A percentile compares a stretch with the other conserved stretches of the same genome.
phyloP scores from a whole-genome alignment of 2,888 invertebrate genomes.

The Odontothrips loti region DNA sequence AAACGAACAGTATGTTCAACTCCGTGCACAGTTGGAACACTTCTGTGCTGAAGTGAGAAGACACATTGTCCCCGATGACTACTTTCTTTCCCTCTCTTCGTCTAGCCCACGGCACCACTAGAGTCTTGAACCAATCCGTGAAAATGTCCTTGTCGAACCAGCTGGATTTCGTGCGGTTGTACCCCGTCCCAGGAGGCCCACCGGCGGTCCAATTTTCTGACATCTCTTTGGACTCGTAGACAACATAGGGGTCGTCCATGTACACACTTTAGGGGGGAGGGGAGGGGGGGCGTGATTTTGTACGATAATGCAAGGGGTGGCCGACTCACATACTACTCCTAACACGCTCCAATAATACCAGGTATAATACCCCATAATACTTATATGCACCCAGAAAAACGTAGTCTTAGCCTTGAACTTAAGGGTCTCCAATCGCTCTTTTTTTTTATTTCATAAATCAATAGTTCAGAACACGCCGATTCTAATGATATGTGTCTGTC shows the following conservation, averaged over 20 bases:
- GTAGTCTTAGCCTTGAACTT: no score
- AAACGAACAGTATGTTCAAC: background rate
- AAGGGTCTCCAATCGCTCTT: no score
- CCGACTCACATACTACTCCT: no score
- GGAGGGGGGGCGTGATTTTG: no score
- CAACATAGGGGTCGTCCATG: slow-evolving; percentile 16
- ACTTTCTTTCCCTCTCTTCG: background rate
- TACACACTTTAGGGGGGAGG: no score
- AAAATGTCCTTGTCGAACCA: slow-evolving; percentile 7
- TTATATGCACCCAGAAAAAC: no score
- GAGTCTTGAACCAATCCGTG: background rate
- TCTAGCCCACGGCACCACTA: background rate
- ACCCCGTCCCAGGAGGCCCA: background rate
- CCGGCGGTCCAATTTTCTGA: background rate
- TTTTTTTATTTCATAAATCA: no score
- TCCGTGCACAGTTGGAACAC: background rate
- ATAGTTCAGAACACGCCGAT: no score
- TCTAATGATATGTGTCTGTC: no score
- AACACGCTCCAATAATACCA: no score
- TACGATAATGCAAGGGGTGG: no score
- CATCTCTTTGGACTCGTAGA: background rate
- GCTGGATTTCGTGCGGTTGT: background rate
- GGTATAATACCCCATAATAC: no score
- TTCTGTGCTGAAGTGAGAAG: background rate
- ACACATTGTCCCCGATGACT: slow-evolving; percentile 1